These are phyloP conservation scores for Balaeniceps rex DNA, from an alignment of 2,113 vertebrate genomes.

Conservation along the genomic window DNA sequence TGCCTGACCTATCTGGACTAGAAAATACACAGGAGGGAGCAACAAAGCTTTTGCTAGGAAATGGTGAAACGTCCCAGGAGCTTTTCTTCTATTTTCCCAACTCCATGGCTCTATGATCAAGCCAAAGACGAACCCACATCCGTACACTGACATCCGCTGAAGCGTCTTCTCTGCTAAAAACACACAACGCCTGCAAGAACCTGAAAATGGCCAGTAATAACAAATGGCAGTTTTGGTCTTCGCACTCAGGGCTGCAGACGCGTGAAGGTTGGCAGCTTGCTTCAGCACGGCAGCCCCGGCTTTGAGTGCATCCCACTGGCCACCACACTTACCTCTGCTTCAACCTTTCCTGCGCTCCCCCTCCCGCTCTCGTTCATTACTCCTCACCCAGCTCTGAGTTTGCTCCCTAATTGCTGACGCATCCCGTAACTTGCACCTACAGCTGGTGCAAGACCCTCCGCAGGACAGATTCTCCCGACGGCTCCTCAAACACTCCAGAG, in stretches of 20 bases:
- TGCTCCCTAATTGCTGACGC: neutral
- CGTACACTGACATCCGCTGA: neutral
- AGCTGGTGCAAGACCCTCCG: neutral
- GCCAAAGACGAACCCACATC: neutral
- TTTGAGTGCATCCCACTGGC: neutral
- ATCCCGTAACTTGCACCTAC: neutral
- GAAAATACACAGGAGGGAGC: neutral
- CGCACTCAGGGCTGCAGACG: neutral
- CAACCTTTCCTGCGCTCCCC: rapidly evolving
- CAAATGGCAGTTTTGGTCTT: neutral
- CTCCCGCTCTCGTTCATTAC: neutral
- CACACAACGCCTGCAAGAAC: neutral
- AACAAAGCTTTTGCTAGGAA: neutral
- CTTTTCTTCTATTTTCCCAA: neutral
- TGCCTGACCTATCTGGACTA: neutral
- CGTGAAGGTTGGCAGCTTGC: neutral
- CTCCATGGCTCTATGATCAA: neutral
- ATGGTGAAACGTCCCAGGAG: neutral
- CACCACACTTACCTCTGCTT: neutral
- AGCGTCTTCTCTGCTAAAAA: neutral
- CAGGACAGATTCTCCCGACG: neutral
- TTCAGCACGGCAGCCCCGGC: neutral
- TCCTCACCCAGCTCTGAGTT: neutral
- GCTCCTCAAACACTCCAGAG: neutral
- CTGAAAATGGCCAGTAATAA: neutral